phyloP scores from a whole-genome alignment of 2,113 vertebrate species.

The Fukomys damarensis region DNA sequence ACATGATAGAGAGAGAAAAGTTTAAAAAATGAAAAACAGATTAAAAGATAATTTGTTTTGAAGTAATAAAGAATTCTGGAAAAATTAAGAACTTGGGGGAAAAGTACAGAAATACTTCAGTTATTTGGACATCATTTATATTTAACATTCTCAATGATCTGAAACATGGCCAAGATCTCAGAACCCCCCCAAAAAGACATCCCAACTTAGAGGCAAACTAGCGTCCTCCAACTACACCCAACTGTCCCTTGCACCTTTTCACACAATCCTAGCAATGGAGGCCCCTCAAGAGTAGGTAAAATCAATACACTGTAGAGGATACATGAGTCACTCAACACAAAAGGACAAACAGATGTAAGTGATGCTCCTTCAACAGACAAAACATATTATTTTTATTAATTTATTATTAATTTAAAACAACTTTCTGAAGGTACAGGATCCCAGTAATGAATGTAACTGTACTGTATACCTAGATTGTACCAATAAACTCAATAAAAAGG shows the following conservation, averaged over 20 bases:
- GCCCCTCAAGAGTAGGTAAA: neutral
- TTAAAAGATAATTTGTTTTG: neutral
- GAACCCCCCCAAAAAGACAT: neutral
- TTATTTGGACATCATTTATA: neutral
- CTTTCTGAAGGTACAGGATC: too few species aligned
- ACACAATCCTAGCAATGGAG: conserved; percentile 1
- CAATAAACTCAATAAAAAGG: too few species aligned
- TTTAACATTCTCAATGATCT: conserved; percentile 7
- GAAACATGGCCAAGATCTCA: neutral
- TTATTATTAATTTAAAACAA: too few species aligned
- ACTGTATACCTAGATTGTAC: too few species aligned
- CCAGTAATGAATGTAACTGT: too few species aligned
- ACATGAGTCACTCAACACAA: neutral
- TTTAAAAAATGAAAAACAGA: neutral
- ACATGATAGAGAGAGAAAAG: neutral
- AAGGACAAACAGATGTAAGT: neutral
- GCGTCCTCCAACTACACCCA: neutral
- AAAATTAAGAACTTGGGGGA: neutral
- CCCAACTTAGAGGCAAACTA: neutral
- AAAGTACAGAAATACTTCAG: conserved; percentile 5
- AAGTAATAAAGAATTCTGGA: conserved; percentile 32
- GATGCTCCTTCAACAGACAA: neutral
- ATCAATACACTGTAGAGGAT: neutral
- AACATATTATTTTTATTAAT: neutral
- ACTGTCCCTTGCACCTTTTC: neutral